These are phyloP conservation scores for Mactromeris polynyma DNA, from an alignment of 2,888 invertebrate genomes.

Conservation along the genomic window DNA sequence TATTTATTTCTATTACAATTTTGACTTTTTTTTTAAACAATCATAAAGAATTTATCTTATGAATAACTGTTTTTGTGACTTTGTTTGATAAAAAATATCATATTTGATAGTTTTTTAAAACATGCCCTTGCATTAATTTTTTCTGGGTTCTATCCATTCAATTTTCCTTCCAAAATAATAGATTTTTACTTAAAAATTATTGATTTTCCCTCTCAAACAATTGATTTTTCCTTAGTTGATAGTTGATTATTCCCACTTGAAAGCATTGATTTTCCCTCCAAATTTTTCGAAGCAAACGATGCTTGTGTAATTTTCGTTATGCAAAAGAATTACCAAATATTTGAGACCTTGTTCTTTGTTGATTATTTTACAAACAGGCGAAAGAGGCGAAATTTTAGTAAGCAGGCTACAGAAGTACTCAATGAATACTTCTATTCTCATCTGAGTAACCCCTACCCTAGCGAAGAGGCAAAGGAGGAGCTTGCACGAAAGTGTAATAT, in stretches of 20 bases:
- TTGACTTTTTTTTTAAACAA: background rate
- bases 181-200: background rate
- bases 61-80: background rate
- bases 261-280: background rate
- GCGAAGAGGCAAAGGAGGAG: constrained; percentile 99
- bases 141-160: no score
- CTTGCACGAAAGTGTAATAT: constrained; percentile 99
- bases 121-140: background rate
- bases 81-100: background rate
- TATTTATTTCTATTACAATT: background rate
- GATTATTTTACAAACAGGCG: constrained; percentile 84
- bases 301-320: background rate
- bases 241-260: background rate
- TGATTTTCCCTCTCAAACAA: background rate
- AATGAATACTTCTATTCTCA: constrained; percentile 99
- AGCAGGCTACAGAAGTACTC: constrained; percentile 99
- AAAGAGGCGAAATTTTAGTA: constrained; percentile 99
- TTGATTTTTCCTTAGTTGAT: no score
- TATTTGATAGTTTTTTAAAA: background rate
- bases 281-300: background rate
- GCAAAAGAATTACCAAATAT: background rate
- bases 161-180: no score
- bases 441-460: constrained; percentile 99
- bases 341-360: constrained; percentile 28
- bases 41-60: background rate